phyloP scores from a whole-genome alignment of 1,140 invertebrate genomes.

The Aphaenogaster rudis region DNA sequence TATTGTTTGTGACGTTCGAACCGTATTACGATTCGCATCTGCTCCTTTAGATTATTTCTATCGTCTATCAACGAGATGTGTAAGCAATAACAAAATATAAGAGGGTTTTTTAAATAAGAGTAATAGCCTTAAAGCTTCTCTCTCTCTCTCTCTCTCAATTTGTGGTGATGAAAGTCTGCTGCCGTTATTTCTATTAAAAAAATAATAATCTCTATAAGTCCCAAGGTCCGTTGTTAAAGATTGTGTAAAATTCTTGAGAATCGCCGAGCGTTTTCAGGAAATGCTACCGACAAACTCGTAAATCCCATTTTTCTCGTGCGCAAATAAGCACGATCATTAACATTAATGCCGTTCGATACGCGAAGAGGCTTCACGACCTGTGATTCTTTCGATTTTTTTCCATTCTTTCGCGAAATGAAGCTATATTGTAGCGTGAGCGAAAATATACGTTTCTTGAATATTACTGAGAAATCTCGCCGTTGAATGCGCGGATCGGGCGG shows the following conservation, averaged over 20 bases:
- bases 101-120: too few relatives aligned
- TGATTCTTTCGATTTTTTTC: neutral
- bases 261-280: neutral
- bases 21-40: neutral
- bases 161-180: neutral
- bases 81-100: neutral
- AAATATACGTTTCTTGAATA: conserved; percentile 2
- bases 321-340: neutral
- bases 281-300: neutral
- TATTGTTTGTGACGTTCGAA: neutral
- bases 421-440: neutral
- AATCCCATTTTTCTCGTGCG: conserved; percentile 41
- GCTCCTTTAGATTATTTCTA: neutral
- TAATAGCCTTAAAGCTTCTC: too few relatives aligned
- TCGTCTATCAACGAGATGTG: neutral
- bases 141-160: too few relatives aligned
- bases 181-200: neutral
- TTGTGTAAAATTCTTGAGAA: conserved; percentile 38
- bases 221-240: neutral
- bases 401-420: neutral
- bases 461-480: conserved; percentile 18
- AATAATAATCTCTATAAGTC: neutral
- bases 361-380: neutral
- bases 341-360: neutral
- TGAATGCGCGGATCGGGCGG: conserved; percentile 10